Conservation (phyloP, 2,888 invertebrate species). For the Tetheella fluctuosa region DNA sequence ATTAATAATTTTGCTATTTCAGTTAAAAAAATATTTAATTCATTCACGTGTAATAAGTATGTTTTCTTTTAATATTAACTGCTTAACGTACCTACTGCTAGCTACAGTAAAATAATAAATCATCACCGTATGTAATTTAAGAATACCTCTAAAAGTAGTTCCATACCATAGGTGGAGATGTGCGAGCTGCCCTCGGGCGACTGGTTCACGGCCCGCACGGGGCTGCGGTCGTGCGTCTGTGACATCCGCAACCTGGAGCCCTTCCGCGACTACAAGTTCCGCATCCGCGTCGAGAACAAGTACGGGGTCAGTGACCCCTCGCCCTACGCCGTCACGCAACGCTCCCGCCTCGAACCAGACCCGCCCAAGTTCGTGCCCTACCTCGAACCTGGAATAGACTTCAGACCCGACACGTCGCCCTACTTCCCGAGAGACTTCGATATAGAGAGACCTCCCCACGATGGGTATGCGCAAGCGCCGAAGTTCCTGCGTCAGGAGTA, state of each 20-base stretch:
- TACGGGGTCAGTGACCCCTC: slow-evolving; percentile 98
- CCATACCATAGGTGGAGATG: slow-evolving; percentile 88
- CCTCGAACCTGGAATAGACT: slow-evolving; percentile 91
- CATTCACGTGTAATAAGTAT: too few relatives aligned
- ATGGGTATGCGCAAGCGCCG: slow-evolving; percentile 92
- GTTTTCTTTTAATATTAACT: too few relatives aligned
- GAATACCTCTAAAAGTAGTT: too few relatives aligned
- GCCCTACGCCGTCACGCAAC: slow-evolving; percentile 93
- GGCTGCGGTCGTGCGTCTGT: slow-evolving; percentile 94
- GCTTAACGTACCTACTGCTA: too few relatives aligned
- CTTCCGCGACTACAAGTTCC: slow-evolving; percentile 97
- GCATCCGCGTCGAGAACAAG: slow-evolving; percentile 98
- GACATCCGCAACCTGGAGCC: slow-evolving; percentile 96
- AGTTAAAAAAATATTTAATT: too few relatives aligned
- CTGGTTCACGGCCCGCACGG: slow-evolving; percentile 95
- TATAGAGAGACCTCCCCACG: slow-evolving; percentile 94
- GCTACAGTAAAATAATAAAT: too few relatives aligned
- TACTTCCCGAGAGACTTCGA: slow-evolving; percentile 97
- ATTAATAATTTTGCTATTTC: too few relatives aligned
- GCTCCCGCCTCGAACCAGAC: slow-evolving; percentile 90
- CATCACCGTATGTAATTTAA: too few relatives aligned
- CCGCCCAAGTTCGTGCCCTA: slow-evolving; percentile 92
- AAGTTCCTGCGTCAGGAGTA: slow-evolving; percentile 94
- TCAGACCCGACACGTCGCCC: slow-evolving; percentile 92
- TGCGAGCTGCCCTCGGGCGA: slow-evolving; percentile 95